These are phyloP conservation scores for Nymphalis io DNA, from an alignment of 1,140 invertebrate genomes.

Conservation along the genomic window DNA sequence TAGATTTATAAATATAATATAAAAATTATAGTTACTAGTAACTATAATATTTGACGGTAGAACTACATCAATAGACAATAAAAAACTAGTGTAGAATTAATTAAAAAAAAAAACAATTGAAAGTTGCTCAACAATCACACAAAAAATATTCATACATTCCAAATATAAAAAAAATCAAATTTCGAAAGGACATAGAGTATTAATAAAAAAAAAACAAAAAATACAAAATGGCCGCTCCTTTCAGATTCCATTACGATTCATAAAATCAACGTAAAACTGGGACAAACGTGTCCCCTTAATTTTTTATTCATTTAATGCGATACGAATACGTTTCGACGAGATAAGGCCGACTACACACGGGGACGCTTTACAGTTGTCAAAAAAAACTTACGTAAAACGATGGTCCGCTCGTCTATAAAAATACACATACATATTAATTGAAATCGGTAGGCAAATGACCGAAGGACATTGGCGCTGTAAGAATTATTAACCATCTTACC, in stretches of 20 bases:
- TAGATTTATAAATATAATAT: too few species aligned
- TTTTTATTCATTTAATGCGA: conserved; percentile 11
- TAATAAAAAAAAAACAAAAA: not conserved
- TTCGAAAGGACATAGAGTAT: not conserved
- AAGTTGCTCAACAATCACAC: not conserved
- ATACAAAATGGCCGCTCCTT: conserved; percentile 9
- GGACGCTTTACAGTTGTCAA: not conserved
- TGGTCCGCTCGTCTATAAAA: too few species aligned
- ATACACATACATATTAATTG: too few species aligned
- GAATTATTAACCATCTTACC: too few species aligned
- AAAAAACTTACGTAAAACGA: not conserved
- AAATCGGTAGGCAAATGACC: too few species aligned
- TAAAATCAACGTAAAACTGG: conserved; percentile 13
- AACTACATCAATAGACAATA: too few species aligned
- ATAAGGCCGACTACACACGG: not conserved
- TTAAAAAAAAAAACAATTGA: not conserved
- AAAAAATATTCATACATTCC: not conserved
- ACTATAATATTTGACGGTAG: too few species aligned
- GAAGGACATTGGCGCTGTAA: not conserved
- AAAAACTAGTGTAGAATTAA: not conserved
- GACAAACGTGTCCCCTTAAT: conserved; percentile 11
- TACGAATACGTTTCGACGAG: not conserved
- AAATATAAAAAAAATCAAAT: not conserved
- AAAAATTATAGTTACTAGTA: too few species aligned
- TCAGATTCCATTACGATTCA: conserved; percentile 3